A percentile compares a stretch with the other conserved stretches of the same genome.
These are phyloP conservation scores for Sebastolobus alascanus DNA, from an alignment of 2,797 vertebrate species.

Conservation along the genomic window DNA sequence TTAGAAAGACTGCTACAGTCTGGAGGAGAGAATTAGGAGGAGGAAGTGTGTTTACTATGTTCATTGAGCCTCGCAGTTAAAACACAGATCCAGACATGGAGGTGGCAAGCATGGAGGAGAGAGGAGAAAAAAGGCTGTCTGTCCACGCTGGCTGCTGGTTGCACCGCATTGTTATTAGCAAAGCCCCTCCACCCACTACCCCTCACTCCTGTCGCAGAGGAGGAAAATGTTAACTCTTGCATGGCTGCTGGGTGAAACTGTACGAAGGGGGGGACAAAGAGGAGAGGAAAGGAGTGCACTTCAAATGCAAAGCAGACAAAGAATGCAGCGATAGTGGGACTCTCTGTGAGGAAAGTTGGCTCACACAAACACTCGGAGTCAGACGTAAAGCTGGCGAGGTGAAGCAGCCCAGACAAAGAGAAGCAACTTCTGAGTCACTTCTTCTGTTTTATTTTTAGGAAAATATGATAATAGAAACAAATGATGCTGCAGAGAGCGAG, in stretches of 20 bases:
- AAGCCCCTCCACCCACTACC: constrained; percentile 74
- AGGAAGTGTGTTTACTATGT: constrained; percentile 18
- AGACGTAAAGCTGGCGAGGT: constrained; percentile 58
- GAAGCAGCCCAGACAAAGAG: constrained; percentile 68
- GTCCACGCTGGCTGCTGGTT: constrained; percentile 67
- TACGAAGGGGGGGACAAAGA: constrained; percentile 68
- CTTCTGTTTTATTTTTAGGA: constrained; percentile 47
- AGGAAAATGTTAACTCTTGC: constrained; percentile 80
- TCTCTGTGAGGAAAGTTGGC: constrained; percentile 47
- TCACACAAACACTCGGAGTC: constrained; percentile 22
- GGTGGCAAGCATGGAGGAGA: constrained; percentile 43
- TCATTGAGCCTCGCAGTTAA: constrained; percentile 25
- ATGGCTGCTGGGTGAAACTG: constrained; percentile 59
- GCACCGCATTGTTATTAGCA: constrained; percentile 80
- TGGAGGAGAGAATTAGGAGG: constrained; percentile 21
- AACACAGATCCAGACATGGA: constrained; percentile 43
- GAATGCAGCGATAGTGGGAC: not conserved
- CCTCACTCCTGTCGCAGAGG: constrained; percentile 76
- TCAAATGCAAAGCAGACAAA: constrained; percentile 45
- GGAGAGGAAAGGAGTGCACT: constrained; percentile 28
- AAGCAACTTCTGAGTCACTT: constrained; percentile 66
- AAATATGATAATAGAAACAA: constrained; percentile 43
- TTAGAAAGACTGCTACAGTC: constrained; percentile 20
- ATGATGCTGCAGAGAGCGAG: constrained; percentile 38
- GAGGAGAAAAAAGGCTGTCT: constrained; percentile 47